phyloP scores from a whole-genome alignment of 1,140 invertebrate species.

The Dryas iulia region DNA sequence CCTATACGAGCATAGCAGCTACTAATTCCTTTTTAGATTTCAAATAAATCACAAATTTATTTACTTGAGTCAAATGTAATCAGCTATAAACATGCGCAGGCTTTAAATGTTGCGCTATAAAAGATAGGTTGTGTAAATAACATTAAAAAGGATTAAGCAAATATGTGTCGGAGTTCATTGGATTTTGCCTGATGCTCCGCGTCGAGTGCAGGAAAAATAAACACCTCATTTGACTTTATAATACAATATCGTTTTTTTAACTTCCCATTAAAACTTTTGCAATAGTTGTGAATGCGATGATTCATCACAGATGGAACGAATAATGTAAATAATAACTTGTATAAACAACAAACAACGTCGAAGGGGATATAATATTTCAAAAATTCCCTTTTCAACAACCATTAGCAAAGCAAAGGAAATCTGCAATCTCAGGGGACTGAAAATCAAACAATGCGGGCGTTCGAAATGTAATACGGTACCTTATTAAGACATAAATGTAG shows the following conservation, averaged over 20 bases:
- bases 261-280: background rate
- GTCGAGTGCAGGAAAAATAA: constrained; percentile 61
- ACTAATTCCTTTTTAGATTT: background rate
- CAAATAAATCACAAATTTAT: constrained; percentile 1
- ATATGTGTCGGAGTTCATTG: constrained; percentile 42
- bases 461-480: constrained; percentile 65
- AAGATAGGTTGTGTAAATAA: constrained; percentile 35
- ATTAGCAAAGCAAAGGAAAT: constrained; percentile 57
- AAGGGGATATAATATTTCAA: constrained; percentile 42
- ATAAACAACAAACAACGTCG: background rate
- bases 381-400: constrained; percentile 50
- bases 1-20: background rate
- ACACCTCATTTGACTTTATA: constrained; percentile 64
- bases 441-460: constrained; percentile 68
- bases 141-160: constrained; percentile 48
- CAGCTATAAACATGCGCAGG: constrained; percentile 11
- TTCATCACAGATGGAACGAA: background rate
- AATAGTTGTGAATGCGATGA: background rate
- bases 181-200: constrained; percentile 48
- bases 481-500: constrained; percentile 74
- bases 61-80: constrained; percentile 1
- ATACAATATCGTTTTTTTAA: constrained; percentile 49
- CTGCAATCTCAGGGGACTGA: constrained; percentile 60
- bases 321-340: constrained; percentile 7
- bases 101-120: constrained; percentile 22